A percentile compares a stretch with the other conserved stretches of the same genome.
Conservation (phyloP, 1,140 invertebrate species). For the Lutraria rhynchaena region DNA sequence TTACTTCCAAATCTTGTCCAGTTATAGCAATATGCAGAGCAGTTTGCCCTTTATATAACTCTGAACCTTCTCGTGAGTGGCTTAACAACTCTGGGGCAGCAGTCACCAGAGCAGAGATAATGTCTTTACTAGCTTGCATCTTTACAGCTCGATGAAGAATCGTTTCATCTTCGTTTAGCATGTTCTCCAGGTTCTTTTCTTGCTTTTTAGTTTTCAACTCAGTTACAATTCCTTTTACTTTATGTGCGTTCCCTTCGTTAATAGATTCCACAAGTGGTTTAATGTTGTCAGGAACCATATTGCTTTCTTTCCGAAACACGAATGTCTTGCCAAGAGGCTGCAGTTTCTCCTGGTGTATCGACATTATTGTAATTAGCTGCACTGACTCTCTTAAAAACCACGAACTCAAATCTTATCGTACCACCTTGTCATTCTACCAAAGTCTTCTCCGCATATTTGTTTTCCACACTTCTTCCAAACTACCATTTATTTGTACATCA, state of each 20-base stretch:
- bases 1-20: constrained; percentile 57
- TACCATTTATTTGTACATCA: too few relatives aligned
- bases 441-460: too few relatives aligned
- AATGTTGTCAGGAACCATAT: background rate
- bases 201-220: constrained; percentile 27
- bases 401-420: too few relatives aligned
- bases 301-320: background rate
- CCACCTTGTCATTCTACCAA: too few relatives aligned
- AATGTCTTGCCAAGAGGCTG: background rate
- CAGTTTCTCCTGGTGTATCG: too few relatives aligned
- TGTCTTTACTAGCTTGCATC: constrained; percentile 42
- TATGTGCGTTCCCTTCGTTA: background rate
- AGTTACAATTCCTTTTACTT: background rate
- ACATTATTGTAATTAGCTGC: too few relatives aligned
- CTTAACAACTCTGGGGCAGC: constrained; percentile 53
- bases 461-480: too few relatives aligned
- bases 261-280: constrained; percentile 8
- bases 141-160: constrained; percentile 62
- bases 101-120: constrained; percentile 29
- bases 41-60: constrained; percentile 67
- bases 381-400: too few relatives aligned
- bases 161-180: constrained; percentile 52
- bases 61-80: constrained; percentile 47
- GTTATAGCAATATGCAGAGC: constrained; percentile 71
- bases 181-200: constrained; percentile 6